These are phyloP conservation scores for Plectrocnemia conspersa DNA, from an alignment of 1,140 invertebrate species.

Conservation along the genomic window DNA sequence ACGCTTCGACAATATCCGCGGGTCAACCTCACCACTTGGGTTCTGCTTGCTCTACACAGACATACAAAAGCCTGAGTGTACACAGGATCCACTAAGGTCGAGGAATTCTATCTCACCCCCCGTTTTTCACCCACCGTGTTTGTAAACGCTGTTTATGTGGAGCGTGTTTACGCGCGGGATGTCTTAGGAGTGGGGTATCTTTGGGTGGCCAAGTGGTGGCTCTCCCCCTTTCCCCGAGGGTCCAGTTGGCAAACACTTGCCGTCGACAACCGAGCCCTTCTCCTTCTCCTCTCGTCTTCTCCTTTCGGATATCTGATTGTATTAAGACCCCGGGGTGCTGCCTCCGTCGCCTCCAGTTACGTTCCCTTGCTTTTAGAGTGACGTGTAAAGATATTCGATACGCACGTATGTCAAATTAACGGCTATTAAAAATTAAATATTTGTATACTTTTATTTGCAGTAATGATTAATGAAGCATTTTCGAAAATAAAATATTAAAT, in stretches of 20 bases:
- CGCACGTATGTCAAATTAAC: not conserved
- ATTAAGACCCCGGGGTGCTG: not conserved
- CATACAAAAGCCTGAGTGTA: too few relatives aligned
- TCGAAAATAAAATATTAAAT: not conserved
- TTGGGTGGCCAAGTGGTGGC: not conserved
- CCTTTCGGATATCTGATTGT: not conserved
- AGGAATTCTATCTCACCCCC: too few relatives aligned
- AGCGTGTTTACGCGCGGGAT: not conserved
- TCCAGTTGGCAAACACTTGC: conserved; percentile 17
- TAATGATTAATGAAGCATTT: too few relatives aligned
- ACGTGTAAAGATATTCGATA: conserved; percentile 3
- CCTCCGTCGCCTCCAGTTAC: not conserved
- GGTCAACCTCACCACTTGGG: too few relatives aligned
- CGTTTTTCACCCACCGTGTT: too few relatives aligned
- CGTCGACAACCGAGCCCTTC: conserved; percentile 4
- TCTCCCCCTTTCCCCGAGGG: conserved; percentile 5
- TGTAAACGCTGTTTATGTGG: too few relatives aligned
- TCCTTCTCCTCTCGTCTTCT: not conserved
- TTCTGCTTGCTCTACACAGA: too few relatives aligned
- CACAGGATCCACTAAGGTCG: too few relatives aligned
- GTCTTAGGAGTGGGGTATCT: not conserved
- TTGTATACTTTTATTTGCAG: too few relatives aligned
- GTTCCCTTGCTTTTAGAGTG: too few relatives aligned
- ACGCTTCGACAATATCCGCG: too few relatives aligned
- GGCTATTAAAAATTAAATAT: too few relatives aligned